Evolutionary conservation across 1,140 invertebrate species (phyloP).

Genomic region (Thalassaphorura encarpata): DNA sequence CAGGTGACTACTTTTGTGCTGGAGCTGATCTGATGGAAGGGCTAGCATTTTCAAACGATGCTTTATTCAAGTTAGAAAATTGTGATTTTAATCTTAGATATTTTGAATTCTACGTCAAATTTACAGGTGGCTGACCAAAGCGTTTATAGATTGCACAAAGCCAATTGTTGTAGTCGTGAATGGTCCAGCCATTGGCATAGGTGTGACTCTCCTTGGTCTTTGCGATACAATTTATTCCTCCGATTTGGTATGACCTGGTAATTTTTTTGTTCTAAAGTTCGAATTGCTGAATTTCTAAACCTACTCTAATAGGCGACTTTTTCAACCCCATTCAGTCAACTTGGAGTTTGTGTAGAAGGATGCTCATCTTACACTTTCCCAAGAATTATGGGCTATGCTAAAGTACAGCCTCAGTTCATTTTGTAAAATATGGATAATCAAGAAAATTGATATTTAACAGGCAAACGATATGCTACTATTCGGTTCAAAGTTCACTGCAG

Average conservation of each 20-base stretch:
- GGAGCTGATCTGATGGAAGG: too few relatives aligned
- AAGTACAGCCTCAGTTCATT: slow-evolving; percentile 13
- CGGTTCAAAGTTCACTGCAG: slow-evolving; percentile 62
- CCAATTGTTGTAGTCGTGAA: too few relatives aligned
- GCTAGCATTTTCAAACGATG: too few relatives aligned
- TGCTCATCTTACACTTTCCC: slow-evolving; percentile 22
- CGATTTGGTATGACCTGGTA: neutral
- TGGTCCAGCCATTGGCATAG: slow-evolving; percentile 87
- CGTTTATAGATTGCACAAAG: neutral
- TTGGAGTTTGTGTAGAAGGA: slow-evolving; percentile 42
- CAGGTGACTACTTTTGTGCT: too few relatives aligned
- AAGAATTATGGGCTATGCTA: slow-evolving; percentile 18
- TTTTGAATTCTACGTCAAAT: too few relatives aligned
- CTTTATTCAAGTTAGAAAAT: too few relatives aligned
- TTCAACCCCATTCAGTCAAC: slow-evolving; percentile 45
- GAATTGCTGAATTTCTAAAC: neutral
- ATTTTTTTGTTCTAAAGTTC: neutral
- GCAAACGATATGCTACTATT: slow-evolving; percentile 71
- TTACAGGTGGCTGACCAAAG: neutral
- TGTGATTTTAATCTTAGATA: too few relatives aligned
- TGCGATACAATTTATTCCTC: slow-evolving; percentile 78
- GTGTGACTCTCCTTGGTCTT: slow-evolving; percentile 65
- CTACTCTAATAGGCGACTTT: slow-evolving; percentile 41
- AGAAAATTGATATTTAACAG: slow-evolving; percentile 25
- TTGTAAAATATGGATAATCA: neutral